phyloP scores from a whole-genome alignment of 2,797 vertebrate genomes.

The Staurois parvus region DNA sequence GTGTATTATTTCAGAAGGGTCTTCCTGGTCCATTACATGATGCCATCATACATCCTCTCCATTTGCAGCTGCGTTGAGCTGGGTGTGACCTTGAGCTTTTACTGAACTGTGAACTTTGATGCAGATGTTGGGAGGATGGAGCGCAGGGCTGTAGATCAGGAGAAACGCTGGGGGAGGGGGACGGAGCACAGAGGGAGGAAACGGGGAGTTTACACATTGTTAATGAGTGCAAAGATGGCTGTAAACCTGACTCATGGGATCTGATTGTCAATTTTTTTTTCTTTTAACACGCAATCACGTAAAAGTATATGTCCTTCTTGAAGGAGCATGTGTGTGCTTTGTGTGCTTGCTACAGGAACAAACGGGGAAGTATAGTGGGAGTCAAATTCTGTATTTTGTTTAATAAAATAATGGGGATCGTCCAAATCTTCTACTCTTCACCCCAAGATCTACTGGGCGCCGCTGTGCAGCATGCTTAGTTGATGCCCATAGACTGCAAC shows the following conservation, averaged over 20 bases:
- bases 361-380: no score
- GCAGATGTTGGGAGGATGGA: slow-evolving; percentile 64
- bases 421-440: background rate
- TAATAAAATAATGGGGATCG: no score
- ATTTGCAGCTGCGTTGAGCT: slow-evolving; percentile 32
- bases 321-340: no score
- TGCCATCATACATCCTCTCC: background rate
- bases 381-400: no score
- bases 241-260: background rate
- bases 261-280: background rate
- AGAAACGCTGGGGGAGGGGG: slow-evolving; percentile 49
- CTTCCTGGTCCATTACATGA: background rate
- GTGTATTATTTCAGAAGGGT: background rate
- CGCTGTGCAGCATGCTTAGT: background rate
- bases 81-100: slow-evolving; percentile 55
- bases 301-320: background rate
- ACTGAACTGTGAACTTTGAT: slow-evolving; percentile 63
- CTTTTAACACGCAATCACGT: background rate
- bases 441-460: background rate
- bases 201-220: slow-evolving; percentile 48
- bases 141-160: slow-evolving; percentile 22
- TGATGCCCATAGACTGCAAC: background rate
- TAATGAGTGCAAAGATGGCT: slow-evolving; percentile 28
- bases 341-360: no score
- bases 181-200: slow-evolving; percentile 19